phyloP scores from a whole-genome alignment of 2,888 invertebrate genomes.

The Cryptocephalus primarius region DNA sequence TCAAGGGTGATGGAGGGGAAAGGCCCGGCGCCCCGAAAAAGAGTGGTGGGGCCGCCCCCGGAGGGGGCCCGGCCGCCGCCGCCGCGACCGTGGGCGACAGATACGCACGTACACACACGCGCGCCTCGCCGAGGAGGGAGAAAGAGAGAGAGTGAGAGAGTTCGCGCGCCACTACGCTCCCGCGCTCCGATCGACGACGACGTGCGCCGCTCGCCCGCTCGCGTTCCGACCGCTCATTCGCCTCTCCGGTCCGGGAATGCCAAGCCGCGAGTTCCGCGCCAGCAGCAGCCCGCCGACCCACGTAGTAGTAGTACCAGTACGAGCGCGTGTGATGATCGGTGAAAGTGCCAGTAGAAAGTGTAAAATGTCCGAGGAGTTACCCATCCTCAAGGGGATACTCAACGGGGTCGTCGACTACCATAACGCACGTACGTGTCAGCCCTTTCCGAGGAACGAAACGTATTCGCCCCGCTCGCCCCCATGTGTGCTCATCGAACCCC shows the following conservation, averaged over 20 bases:
- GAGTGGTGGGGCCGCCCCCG: conserved; percentile 15
- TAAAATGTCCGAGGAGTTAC: conserved; percentile 81
- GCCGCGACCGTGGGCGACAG: conserved; percentile 42
- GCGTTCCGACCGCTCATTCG: conserved; percentile 7
- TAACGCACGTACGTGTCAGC: conserved; percentile 83
- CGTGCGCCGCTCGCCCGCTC: conserved; percentile 2
- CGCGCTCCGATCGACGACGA: conserved; percentile 3
- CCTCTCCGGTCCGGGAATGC: conserved; percentile 33
- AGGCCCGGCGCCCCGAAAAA: conserved; percentile 6
- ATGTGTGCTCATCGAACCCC: too few relatives aligned
- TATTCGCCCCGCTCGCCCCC: too few relatives aligned
- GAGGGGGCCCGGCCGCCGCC: conserved; percentile 13
- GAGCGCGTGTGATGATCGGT: conserved; percentile 30
- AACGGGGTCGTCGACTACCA: conserved; percentile 86
- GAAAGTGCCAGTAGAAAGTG: conserved; percentile 26
- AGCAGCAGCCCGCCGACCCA: conserved; percentile 30
- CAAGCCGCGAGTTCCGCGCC: conserved; percentile 28
- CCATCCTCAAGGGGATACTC: conserved; percentile 81
- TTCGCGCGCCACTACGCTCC: conserved; percentile 25
- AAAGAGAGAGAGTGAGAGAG: conserved; percentile 8
- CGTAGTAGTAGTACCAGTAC: conserved; percentile 10
- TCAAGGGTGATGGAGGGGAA: conserved; percentile 39
- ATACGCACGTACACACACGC: conserved; percentile 27
- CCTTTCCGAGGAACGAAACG: conserved; percentile 7
- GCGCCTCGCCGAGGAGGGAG: conserved; percentile 3